Evolutionary conservation across 1,140 invertebrate genomes (phyloP).

Genomic region (Diorhabda elongata): DNA sequence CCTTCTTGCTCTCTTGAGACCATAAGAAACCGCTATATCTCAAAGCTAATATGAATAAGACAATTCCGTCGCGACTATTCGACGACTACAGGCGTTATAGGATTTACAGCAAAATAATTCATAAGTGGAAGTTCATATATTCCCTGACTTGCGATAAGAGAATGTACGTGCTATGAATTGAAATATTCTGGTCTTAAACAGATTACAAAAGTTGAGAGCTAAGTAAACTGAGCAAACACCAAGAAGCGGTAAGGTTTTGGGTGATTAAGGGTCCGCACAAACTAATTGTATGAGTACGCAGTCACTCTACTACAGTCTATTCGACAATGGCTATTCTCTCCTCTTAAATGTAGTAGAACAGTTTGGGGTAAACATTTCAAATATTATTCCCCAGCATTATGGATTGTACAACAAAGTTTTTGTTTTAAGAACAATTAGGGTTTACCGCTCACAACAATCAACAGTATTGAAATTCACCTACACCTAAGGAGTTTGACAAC

Average conservation of each 20-base stretch:
- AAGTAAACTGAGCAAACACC: slow-evolving; percentile 21
- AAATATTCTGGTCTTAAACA: slow-evolving; percentile 18
- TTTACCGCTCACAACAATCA: too few species aligned
- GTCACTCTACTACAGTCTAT: slow-evolving; percentile 5
- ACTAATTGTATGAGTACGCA: slow-evolving; percentile 20
- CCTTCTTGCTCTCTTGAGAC: too few species aligned
- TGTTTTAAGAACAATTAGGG: too few species aligned
- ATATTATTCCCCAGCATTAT: too few species aligned
- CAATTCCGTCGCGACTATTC: neutral
- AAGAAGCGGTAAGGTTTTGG: slow-evolving; percentile 19
- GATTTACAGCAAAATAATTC: slow-evolving; percentile 12
- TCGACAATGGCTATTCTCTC: slow-evolving; percentile 4
- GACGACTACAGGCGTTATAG: neutral
- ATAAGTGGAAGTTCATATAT: slow-evolving; percentile 22
- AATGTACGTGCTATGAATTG: slow-evolving; percentile 20
- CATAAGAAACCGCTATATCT: too few species aligned
- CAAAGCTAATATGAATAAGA: neutral
- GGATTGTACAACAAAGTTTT: too few species aligned
- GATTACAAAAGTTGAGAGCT: slow-evolving; percentile 22
- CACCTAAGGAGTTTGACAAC: too few species aligned
- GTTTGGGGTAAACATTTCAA: neutral
- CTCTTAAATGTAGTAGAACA: neutral
- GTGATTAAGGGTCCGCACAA: slow-evolving; percentile 14
- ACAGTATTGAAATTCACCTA: too few species aligned
- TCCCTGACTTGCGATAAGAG: slow-evolving; percentile 14